Evolutionary conservation across 2,888 invertebrate species (phyloP).

Genomic region (Eristalis intricaria): DNA sequence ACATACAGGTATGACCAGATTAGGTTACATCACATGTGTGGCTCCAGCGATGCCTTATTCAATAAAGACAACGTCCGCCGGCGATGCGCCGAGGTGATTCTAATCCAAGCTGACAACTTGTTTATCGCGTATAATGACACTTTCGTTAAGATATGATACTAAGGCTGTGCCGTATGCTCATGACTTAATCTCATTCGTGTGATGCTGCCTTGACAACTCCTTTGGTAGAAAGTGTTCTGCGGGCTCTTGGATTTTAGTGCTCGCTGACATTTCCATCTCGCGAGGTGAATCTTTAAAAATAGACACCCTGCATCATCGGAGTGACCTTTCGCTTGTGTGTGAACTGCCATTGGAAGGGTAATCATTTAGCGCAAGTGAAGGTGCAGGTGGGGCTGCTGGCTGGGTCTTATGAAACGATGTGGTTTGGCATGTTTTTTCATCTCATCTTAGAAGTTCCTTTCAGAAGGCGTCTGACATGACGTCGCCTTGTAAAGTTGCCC

Average conservation of each 20-base stretch:
- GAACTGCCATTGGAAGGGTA: neutral
- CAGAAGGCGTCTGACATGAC: neutral
- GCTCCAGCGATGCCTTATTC: slow-evolving; percentile 17
- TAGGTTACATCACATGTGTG: slow-evolving; percentile 54
- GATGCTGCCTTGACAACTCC: neutral
- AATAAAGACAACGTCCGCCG: slow-evolving; percentile 2
- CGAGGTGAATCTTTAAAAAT: neutral
- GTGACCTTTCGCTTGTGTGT: neutral
- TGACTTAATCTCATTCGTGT: neutral
- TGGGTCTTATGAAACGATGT: neutral
- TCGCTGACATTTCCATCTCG: neutral
- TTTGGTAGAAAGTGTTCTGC: neutral
- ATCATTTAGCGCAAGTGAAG: neutral
- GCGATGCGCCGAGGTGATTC: neutral
- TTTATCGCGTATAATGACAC: slow-evolving; percentile 38
- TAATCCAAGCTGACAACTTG: slow-evolving; percentile 37
- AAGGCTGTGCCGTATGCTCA: neutral
- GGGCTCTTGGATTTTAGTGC: neutral
- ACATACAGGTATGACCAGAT: slow-evolving; percentile 34
- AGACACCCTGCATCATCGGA: neutral
- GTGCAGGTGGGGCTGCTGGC: neutral
- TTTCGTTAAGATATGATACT: slow-evolving; percentile 22
- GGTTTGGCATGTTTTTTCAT: neutral
- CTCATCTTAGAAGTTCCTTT: neutral
- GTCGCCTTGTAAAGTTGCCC: neutral